Evolutionary conservation across 2,888 invertebrate species (phyloP).

Genomic region (Lymantria dispar): DNA sequence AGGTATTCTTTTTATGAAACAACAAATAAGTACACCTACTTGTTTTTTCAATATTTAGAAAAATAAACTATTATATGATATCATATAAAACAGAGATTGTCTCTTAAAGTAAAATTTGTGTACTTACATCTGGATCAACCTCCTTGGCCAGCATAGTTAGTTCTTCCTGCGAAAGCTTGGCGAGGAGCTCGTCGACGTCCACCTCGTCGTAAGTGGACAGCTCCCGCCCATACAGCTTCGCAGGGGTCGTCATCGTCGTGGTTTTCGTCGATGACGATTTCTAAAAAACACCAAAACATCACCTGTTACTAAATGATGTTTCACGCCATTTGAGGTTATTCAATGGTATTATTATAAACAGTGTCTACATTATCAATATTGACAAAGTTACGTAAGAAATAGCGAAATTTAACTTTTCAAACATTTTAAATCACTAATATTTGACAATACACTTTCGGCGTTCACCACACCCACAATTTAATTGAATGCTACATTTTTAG

Average conservation of each 20-base stretch:
- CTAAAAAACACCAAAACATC: constrained; percentile 81
- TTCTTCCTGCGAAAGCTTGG: constrained; percentile 97
- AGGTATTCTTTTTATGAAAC: no score
- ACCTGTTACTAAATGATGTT: constrained; percentile 30
- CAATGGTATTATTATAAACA: constrained; percentile 8
- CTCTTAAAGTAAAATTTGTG: background rate
- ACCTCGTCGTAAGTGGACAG: constrained; percentile 95
- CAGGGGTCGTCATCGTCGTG: constrained; percentile 94
- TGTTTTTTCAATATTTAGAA: no score
- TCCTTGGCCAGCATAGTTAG: constrained; percentile 98
- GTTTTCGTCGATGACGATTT: constrained; percentile 94
- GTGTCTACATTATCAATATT: constrained; percentile 9
- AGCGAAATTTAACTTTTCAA: constrained; percentile 47
- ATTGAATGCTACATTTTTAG: constrained; percentile 34
- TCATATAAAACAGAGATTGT: no score
- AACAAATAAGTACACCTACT: no score
- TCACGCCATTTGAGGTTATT: constrained; percentile 29
- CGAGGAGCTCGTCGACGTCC: constrained; percentile 96
- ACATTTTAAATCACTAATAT: constrained; percentile 43
- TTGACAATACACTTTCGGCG: constrained; percentile 52
- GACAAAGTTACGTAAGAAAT: constrained; percentile 34
- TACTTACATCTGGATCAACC: constrained; percentile 99
- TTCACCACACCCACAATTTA: constrained; percentile 70
- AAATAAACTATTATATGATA: no score
- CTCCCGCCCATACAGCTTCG: constrained; percentile 95